A percentile compares a stretch with the other conserved stretches of the same genome.
Evolutionary conservation across 2,888 invertebrate species (phyloP).

Genomic region (Cephus runcator): DNA sequence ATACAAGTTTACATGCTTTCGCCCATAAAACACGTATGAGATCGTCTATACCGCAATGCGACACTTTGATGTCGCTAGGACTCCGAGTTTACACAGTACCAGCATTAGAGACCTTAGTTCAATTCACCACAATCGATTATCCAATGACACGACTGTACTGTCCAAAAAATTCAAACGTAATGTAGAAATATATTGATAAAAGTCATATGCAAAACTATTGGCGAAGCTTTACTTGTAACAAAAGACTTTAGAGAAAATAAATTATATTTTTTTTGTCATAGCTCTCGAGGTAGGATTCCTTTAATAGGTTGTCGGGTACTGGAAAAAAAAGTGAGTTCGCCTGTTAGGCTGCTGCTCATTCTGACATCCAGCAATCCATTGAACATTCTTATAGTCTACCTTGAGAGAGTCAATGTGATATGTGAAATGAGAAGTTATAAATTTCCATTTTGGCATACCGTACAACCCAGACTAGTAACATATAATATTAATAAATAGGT

Average conservation of each 20-base stretch:
- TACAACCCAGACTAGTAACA: background rate
- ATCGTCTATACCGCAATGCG: constrained; percentile 49
- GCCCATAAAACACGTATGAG: constrained; percentile 45
- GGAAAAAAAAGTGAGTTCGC: background rate
- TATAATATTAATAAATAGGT: background rate
- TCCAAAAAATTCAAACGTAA: background rate
- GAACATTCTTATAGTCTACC: constrained; percentile 11
- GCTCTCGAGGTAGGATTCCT: too few species aligned
- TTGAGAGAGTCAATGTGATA: constrained; percentile 12
- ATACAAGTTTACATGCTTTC: constrained; percentile 47
- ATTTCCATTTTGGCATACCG: background rate
- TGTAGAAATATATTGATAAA: background rate
- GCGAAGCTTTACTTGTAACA: background rate
- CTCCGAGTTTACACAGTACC: background rate
- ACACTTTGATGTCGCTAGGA: constrained; percentile 30
- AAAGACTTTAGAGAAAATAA: background rate
- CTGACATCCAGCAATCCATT: constrained; percentile 10
- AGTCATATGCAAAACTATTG: background rate
- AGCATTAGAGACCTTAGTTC: background rate
- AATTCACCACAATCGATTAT: background rate
- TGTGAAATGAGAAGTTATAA: constrained; percentile 1
- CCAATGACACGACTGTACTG: background rate
- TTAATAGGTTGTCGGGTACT: background rate
- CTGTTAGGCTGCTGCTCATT: constrained; percentile 17
- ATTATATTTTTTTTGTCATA: too few species aligned